Conservation (phyloP, 2,797 vertebrate species). For the Myioborus melanocephalus region DNA sequence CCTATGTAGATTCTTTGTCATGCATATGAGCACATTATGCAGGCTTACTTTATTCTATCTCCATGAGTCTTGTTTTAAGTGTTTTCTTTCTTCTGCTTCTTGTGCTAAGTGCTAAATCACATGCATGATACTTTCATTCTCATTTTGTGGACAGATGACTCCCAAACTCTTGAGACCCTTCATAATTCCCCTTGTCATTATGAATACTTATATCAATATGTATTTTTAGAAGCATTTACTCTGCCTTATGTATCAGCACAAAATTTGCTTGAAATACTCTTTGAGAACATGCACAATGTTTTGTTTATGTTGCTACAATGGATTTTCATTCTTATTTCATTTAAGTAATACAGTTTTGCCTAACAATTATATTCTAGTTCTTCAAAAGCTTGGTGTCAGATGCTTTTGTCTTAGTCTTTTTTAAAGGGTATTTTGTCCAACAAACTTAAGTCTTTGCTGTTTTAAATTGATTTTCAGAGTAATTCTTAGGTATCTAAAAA, state of each 20-base stretch:
- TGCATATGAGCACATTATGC: background rate
- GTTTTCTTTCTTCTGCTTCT: background rate
- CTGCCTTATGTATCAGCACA: background rate
- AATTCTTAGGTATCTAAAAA: background rate
- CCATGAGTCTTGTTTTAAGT: background rate
- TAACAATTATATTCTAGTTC: background rate
- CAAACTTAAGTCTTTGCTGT: background rate
- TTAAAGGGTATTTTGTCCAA: background rate
- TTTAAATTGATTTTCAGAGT: background rate
- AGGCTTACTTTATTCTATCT: background rate
- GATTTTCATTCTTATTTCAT: background rate
- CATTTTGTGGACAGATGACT: background rate
- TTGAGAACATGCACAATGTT: background rate
- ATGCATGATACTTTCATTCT: background rate
- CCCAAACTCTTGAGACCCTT: background rate
- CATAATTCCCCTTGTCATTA: background rate
- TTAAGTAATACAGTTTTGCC: background rate
- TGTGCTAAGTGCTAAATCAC: background rate
- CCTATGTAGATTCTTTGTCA: background rate
- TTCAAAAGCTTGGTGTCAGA: background rate
- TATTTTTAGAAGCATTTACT: background rate
- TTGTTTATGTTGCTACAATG: background rate
- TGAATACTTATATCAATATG: background rate
- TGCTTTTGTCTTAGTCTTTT: background rate
- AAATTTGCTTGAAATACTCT: background rate